Conservation (phyloP, 1,140 invertebrate species). For the Drosophila lini region DNA sequence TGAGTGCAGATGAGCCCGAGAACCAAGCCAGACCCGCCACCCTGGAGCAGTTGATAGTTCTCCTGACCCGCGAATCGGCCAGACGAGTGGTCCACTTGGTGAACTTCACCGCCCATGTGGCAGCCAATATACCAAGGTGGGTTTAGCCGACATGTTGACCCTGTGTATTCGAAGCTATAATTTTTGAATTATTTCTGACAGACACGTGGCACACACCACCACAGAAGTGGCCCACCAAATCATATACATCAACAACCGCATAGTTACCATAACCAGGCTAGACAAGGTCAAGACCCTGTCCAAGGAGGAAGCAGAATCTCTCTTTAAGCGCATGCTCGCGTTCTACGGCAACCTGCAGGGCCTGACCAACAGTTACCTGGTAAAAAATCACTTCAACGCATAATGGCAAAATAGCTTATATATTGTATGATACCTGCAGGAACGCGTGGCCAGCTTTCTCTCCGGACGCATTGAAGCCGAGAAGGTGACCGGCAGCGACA, state of each 20-base stretch:
- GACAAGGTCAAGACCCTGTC: slow-evolving; percentile 75
- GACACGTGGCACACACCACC: slow-evolving; percentile 73
- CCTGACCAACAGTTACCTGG: slow-evolving; percentile 73
- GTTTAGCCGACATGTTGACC: no score
- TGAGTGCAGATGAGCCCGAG: slow-evolving; percentile 91
- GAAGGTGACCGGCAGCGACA: slow-evolving; percentile 75
- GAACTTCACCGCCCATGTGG: slow-evolving; percentile 87
- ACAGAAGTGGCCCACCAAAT: slow-evolving; percentile 77
- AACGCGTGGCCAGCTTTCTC: slow-evolving; percentile 77
- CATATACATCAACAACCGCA: slow-evolving; percentile 72
- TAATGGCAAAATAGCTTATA: not conserved
- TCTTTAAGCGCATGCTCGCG: slow-evolving; percentile 67
- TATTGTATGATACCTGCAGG: slow-evolving; percentile 41
- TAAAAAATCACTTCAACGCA: slow-evolving; percentile 13
- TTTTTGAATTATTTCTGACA: slow-evolving; percentile 7
- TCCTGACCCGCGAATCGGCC: slow-evolving; percentile 90
- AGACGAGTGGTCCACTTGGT: slow-evolving; percentile 90
- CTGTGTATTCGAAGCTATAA: not conserved
- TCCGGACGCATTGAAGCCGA: slow-evolving; percentile 83
- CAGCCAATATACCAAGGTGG: slow-evolving; percentile 87
- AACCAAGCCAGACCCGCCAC: slow-evolving; percentile 91
- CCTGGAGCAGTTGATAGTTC: slow-evolving; percentile 90
- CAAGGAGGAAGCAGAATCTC: slow-evolving; percentile 79
- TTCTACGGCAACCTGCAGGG: slow-evolving; percentile 74
- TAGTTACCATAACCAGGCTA: slow-evolving; percentile 74